Evolutionary conservation across 2,888 invertebrate species (phyloP).

Genomic region (Dorcus parallelipipedus): DNA sequence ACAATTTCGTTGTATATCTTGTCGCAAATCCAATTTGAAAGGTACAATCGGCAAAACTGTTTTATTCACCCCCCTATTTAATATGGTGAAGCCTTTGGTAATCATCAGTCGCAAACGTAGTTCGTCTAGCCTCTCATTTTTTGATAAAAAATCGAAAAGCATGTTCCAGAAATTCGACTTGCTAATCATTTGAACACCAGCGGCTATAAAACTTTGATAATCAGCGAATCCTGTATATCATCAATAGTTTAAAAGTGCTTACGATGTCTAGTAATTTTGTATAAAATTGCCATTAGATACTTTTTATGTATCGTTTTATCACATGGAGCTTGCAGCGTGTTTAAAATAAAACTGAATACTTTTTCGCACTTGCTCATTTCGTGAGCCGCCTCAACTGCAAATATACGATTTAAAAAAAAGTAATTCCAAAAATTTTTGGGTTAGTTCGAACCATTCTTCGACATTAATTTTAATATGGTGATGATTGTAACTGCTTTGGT

Average conservation of each 20-base stretch:
- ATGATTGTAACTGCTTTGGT: slow-evolving; percentile 23
- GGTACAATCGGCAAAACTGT: slow-evolving; percentile 17
- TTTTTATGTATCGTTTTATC: slow-evolving; percentile 25
- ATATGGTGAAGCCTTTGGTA: slow-evolving; percentile 27
- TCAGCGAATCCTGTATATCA: too few relatives aligned
- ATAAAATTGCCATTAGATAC: slow-evolving; percentile 25
- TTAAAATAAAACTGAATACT: slow-evolving; percentile 23
- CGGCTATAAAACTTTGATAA: slow-evolving; percentile 2
- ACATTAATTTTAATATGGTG: slow-evolving; percentile 25
- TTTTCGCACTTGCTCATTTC: slow-evolving; percentile 24
- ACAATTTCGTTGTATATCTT: slow-evolving; percentile 18
- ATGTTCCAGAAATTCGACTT: slow-evolving; percentile 21
- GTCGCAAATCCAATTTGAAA: slow-evolving; percentile 17
- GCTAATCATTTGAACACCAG: slow-evolving; percentile 19
- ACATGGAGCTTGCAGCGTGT: slow-evolving; percentile 14
- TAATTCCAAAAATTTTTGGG: background rate
- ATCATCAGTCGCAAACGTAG: slow-evolving; percentile 20
- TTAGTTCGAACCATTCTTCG: slow-evolving; percentile 25
- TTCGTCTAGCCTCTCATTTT: slow-evolving; percentile 24
- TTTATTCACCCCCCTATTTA: slow-evolving; percentile 23
- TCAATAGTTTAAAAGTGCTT: background rate
- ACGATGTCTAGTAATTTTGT: slow-evolving; percentile 26
- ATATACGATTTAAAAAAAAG: slow-evolving; percentile 1
- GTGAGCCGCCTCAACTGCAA: slow-evolving; percentile 22
- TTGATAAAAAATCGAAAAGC: slow-evolving; percentile 25